phyloP scores from a whole-genome alignment of 1,140 invertebrate genomes.

The Oncopodura yosiiana region DNA sequence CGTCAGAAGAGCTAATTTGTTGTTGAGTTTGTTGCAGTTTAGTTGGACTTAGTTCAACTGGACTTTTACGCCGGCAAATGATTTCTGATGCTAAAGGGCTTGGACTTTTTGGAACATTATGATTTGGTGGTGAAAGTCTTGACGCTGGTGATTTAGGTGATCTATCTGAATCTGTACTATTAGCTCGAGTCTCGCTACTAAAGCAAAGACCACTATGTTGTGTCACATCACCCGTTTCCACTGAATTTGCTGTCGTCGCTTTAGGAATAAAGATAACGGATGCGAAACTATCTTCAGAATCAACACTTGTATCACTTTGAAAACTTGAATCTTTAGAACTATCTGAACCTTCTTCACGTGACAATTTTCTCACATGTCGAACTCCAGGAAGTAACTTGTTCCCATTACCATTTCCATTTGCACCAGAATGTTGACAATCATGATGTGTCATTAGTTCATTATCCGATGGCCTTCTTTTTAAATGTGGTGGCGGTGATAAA shows the following conservation, averaged over 20 bases:
- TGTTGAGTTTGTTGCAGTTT: not conserved
- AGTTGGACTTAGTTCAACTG: conserved; percentile 30
- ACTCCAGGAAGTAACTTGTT: conserved; percentile 37
- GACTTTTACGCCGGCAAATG: conserved; percentile 15
- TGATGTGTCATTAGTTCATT: conserved; percentile 21
- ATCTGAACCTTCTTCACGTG: conserved; percentile 75
- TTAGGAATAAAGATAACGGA: conserved; percentile 81
- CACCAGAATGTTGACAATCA: conserved; percentile 28
- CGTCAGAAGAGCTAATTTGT: not conserved
- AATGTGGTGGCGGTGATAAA: conserved; percentile 24
- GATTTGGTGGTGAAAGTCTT: conserved; percentile 30
- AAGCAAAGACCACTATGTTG: conserved; percentile 13
- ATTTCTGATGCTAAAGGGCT: conserved; percentile 25
- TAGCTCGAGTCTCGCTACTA: conserved; percentile 28
- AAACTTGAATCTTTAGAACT: conserved; percentile 83
- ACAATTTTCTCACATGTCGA: conserved; percentile 50
- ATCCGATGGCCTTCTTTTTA: conserved; percentile 26
- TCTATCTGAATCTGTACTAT: conserved; percentile 34
- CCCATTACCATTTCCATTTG: conserved; percentile 28
- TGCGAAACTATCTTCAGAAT: conserved; percentile 83
- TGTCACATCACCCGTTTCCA: not conserved
- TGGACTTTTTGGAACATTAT: conserved; percentile 32
- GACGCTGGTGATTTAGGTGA: conserved; percentile 31
- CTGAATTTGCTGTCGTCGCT: conserved; percentile 13
- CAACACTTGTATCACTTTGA: conserved; percentile 83